Conservation (phyloP, 2,113 vertebrate species). For the Callorhinus ursinus region DNA sequence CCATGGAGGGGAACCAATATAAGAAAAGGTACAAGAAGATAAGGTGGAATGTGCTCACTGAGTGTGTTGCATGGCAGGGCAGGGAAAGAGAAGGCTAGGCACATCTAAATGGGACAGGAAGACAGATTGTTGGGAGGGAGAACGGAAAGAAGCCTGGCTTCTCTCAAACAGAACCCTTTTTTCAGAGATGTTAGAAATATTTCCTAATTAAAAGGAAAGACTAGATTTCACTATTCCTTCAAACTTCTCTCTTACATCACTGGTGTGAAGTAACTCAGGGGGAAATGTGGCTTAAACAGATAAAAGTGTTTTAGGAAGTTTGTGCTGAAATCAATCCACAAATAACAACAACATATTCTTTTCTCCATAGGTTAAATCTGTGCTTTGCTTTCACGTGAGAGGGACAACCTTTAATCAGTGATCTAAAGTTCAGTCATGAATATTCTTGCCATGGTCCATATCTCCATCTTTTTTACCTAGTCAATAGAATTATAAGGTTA, state of each 20-base stretch:
- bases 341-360: not conserved
- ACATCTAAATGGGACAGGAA: not conserved
- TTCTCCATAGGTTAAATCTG: not conserved
- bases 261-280: not conserved
- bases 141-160: not conserved
- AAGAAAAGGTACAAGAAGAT: not conserved
- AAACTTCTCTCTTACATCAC: not conserved
- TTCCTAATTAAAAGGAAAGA: not conserved
- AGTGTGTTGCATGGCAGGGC: not conserved
- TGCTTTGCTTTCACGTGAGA: not conserved
- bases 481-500: constrained; percentile 43
- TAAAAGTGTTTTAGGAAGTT: constrained; percentile 12
- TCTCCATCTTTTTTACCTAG: constrained; percentile 27
- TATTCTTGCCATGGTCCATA: not conserved
- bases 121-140: not conserved
- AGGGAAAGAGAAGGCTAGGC: not conserved
- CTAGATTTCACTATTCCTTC: not conserved
- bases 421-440: constrained; percentile 31
- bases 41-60: not conserved
- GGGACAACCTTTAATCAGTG: not conserved
- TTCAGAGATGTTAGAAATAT: not conserved
- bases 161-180: not conserved
- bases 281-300: not conserved
- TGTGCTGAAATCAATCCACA: constrained; percentile 30
- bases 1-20: not conserved